Percentiles rank a stretch among this genome's conserved stretches.
These are phyloP conservation scores for Frieseomelitta varia DNA, from an alignment of 1,140 invertebrate genomes.

Conservation along the genomic window DNA sequence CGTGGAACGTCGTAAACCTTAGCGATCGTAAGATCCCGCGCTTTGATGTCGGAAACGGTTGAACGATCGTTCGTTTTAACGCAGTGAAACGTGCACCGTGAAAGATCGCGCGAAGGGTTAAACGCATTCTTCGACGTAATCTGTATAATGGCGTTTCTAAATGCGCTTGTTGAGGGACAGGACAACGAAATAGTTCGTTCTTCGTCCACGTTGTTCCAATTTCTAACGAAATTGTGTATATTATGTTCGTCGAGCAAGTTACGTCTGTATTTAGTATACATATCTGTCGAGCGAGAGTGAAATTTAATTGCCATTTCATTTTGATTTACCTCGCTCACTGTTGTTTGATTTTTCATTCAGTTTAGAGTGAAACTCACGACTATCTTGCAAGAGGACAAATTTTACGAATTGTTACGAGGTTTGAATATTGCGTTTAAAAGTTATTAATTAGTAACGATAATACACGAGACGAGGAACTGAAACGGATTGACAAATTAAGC, in stretches of 20 bases:
- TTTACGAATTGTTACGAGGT: neutral
- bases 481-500: too few species aligned
- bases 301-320: neutral
- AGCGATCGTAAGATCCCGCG: constrained; percentile 48
- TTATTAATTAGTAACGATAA: too few species aligned
- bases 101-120: constrained; percentile 18
- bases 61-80: constrained; percentile 32
- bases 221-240: neutral
- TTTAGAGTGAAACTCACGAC: neutral
- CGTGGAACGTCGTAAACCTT: constrained; percentile 54
- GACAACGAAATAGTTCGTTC: constrained; percentile 12
- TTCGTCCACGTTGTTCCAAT: neutral
- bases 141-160: constrained; percentile 26
- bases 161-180: neutral
- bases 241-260: neutral
- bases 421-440: neutral
- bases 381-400: neutral
- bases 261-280: neutral
- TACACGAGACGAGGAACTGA: too few species aligned
- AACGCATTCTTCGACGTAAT: constrained; percentile 41
- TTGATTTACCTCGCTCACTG: neutral
- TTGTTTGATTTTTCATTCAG: neutral
- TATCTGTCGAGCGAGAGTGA: neutral
- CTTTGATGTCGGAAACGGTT: constrained; percentile 30
- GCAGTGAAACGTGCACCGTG: neutral